A percentile compares a stretch with the other conserved stretches of the same genome.
These are phyloP conservation scores for Zelostemma sp. DNA, from an alignment of 1,140 invertebrate genomes.

Conservation along the genomic window DNA sequence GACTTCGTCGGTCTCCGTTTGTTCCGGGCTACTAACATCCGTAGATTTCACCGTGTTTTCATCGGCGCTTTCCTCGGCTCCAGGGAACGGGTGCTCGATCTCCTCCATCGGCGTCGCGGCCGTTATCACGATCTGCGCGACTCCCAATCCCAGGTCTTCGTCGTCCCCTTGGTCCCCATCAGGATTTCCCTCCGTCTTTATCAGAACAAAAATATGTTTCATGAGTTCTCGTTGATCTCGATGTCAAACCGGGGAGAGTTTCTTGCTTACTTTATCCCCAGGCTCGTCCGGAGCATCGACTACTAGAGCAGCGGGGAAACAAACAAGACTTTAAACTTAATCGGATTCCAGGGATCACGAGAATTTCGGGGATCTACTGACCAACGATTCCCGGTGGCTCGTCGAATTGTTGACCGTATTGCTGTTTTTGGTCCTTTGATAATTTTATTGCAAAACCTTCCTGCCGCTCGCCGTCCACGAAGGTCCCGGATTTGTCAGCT, in stretches of 20 bases:
- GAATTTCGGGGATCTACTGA: constrained; percentile 57
- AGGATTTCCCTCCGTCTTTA: constrained; percentile 51
- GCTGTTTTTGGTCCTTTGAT: constrained; percentile 78
- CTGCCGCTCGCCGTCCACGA: constrained; percentile 52
- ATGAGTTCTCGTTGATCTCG: neutral
- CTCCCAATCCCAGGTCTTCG: constrained; percentile 75
- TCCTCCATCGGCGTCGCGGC: constrained; percentile 92
- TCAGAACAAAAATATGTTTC: constrained; percentile 2
- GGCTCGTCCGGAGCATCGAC: constrained; percentile 63
- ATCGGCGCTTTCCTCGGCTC: constrained; percentile 47
- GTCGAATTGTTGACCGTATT: constrained; percentile 81
- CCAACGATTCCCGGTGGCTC: constrained; percentile 70
- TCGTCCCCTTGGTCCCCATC: constrained; percentile 24
- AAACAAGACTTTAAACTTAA: constrained; percentile 19
- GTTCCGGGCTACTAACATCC: constrained; percentile 41
- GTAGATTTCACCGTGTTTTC: constrained; percentile 49
- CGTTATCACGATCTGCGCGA: constrained; percentile 89
- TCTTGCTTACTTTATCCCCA: constrained; percentile 39
- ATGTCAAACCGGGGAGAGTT: no score
- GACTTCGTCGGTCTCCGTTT: constrained; percentile 35
- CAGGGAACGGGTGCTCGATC: constrained; percentile 77
- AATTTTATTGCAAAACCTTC: constrained; percentile 81
- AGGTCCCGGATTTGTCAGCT: constrained; percentile 50
- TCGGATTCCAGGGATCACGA: no score
- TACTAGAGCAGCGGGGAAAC: constrained; percentile 56